These are phyloP conservation scores for Ciconia stormi DNA, from an alignment of 2,113 vertebrate genomes.

Conservation along the genomic window DNA sequence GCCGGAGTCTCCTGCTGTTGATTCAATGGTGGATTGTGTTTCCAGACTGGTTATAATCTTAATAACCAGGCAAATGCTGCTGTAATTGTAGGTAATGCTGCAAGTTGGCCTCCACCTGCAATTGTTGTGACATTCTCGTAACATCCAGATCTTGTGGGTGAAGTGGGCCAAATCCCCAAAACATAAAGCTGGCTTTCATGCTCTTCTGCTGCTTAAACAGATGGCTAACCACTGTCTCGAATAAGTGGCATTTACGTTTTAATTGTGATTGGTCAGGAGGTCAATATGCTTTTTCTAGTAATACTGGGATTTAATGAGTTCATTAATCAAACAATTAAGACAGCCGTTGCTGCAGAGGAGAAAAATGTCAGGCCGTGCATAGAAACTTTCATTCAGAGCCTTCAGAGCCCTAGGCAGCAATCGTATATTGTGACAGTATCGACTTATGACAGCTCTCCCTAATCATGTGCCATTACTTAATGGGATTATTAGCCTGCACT, in stretches of 20 bases:
- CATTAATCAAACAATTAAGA: slow-evolving; percentile 23
- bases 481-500: neutral
- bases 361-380: neutral
- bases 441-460: neutral
- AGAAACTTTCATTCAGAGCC: neutral
- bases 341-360: neutral
- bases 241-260: neutral
- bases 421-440: neutral
- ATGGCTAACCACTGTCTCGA: neutral
- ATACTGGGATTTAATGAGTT: neutral
- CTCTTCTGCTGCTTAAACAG: neutral
- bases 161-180: neutral
- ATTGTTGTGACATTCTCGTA: neutral
- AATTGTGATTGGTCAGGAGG: neutral
- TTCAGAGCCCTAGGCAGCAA: neutral
- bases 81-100: neutral
- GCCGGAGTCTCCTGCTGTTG: neutral
- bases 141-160: neutral
- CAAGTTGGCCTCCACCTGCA: neutral
- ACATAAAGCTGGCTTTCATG: neutral
- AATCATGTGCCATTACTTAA: neutral
- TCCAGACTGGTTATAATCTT: neutral
- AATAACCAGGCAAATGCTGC: neutral
- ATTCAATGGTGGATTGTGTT: neutral
- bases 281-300: neutral